Conservation (phyloP, 2,888 invertebrate genomes). For the Apodemia hepburni region DNA sequence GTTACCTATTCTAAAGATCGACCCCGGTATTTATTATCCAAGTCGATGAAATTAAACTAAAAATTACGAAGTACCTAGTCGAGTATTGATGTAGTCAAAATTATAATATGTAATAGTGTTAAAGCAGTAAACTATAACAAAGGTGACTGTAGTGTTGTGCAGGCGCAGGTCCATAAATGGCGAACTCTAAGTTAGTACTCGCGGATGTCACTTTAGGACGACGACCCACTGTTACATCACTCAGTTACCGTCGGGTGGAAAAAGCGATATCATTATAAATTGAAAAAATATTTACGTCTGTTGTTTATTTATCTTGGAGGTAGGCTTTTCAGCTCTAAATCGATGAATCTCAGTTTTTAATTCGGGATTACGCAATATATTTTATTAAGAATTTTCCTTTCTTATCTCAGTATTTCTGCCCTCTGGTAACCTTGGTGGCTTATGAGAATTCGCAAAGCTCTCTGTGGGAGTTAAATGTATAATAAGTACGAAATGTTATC, state of each 20-base stretch:
- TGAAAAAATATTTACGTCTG: too few relatives aligned
- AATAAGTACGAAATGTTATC: too few relatives aligned
- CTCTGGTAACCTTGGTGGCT: too few relatives aligned
- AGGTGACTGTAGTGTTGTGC: conserved; percentile 1
- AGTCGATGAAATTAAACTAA: neutral
- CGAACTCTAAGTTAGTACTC: conserved; percentile 13
- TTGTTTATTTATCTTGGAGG: too few relatives aligned
- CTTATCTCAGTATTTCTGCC: too few relatives aligned
- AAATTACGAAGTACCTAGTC: neutral
- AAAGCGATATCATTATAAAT: conserved; percentile 1
- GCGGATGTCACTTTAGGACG: conserved; percentile 36
- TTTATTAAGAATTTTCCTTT: too few relatives aligned
- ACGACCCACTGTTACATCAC: conserved; percentile 37
- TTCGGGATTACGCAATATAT: too few relatives aligned
- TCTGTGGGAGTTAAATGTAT: too few relatives aligned
- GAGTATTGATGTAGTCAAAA: neutral
- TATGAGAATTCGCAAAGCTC: too few relatives aligned
- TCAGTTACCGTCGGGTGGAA: conserved; percentile 32
- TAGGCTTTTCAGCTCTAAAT: neutral
- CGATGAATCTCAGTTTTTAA: neutral
- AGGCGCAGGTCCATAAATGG: neutral
- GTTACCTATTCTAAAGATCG: too few relatives aligned
- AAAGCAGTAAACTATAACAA: neutral
- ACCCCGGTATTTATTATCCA: too few relatives aligned
- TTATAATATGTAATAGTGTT: neutral